phyloP scores from a whole-genome alignment of 2,113 vertebrate genomes.

The Crotalus tigris region DNA sequence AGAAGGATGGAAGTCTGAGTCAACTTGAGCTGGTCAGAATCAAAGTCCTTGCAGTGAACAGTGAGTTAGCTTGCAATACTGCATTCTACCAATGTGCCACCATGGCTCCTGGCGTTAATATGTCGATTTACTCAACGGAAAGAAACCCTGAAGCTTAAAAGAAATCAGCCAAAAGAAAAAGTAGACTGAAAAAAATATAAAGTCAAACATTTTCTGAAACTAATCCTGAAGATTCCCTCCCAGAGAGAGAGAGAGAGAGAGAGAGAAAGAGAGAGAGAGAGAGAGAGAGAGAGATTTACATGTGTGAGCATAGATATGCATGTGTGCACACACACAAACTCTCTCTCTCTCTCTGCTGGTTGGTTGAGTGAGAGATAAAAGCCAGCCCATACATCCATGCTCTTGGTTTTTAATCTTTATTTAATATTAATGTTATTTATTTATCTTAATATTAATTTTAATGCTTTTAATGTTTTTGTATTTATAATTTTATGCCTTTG shows the following conservation, averaged over 20 bases:
- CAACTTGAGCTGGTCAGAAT: background rate
- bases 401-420: background rate
- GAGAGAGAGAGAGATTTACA: too few relatives aligned
- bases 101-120: background rate
- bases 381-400: background rate
- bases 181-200: background rate
- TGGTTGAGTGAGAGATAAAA: background rate
- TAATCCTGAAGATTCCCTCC: background rate
- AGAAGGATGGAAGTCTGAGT: background rate
- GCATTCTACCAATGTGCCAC: background rate
- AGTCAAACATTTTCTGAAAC: background rate
- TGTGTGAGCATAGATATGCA: fast-evolving
- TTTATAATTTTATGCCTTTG: background rate
- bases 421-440: background rate
- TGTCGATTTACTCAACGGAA: background rate
- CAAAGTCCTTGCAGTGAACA: background rate
- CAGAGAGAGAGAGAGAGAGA: too few relatives aligned
- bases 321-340: background rate
- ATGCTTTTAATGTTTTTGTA: background rate
- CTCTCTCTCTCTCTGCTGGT: background rate
- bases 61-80: background rate
- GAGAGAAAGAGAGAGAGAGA: too few relatives aligned
- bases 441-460: background rate
- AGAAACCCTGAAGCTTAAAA: background rate
- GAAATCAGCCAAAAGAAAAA: background rate